Evolutionary conservation across 1,140 invertebrate genomes (phyloP), one percentile per base, ranked within the genome.

Genomic region (Thaumetopoea pityocampa): DNA sequence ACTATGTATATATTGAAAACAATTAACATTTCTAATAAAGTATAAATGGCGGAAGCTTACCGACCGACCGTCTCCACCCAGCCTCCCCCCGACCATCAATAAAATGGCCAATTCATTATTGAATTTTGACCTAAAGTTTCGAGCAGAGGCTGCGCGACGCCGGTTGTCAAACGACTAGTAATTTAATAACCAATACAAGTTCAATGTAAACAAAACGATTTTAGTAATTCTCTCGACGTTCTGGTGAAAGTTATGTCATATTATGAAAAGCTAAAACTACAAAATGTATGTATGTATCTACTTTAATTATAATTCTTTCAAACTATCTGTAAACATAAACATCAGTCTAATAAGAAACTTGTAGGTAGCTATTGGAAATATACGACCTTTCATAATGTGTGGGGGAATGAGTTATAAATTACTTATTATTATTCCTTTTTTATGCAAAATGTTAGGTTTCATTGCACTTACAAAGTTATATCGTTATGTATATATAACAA

Each of bases 41-140:
- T 51, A 69, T 66, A 67, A 78, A 71, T 76, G 70, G 66, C 77
- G 67, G 72, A 71, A 74, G 64, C 62, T 76, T 62, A 59, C 64
- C 61, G 52, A 57, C 48, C 50, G 51, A 68, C 59, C 64, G 69
- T 78, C 77, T 78, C 70, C 72, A 78, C 76, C 79, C 78, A 74
- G 64, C 74, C 70, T 79, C 76, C 80, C 81, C 81, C 70, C 78
- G 61, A 70, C 71, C 80, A 77, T 86, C 80, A 83, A 86, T 86
- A 86, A 86, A 86, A 86, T 86, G 84, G 81, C 81, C 81, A 86
- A 83, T 81, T 83, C 77, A 76, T 71, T 85, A 85, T 82, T 82
- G 81, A 83, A 85, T 83, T 83, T 83, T 79, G 66, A 78, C 63
- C 65, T 48, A 61, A 81, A 78, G 63, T 76, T 78, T 66, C 52